Conservation (phyloP, 2,888 invertebrate species). For the Seira ritae region DNA sequence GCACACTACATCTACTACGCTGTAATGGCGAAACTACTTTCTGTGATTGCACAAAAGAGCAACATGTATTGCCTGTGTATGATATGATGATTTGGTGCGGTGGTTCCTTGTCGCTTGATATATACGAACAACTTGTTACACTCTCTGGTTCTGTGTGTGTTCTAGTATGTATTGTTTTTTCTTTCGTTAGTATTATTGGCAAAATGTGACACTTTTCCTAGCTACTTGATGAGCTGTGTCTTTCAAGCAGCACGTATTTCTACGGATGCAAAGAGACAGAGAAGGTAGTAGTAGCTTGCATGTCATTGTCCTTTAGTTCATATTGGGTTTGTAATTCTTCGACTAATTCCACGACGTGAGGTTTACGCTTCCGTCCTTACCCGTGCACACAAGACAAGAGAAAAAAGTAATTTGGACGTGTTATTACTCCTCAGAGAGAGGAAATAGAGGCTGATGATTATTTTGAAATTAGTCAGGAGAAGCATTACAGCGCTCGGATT, state of each 20-base stretch:
- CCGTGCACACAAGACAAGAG: background rate
- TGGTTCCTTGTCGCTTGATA: no score
- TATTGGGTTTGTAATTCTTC: background rate
- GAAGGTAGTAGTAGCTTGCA: conserved; percentile 16
- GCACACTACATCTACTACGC: conserved; percentile 13
- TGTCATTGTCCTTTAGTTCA: conserved; percentile 53
- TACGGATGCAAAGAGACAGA: conserved; percentile 2
- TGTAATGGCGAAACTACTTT: conserved; percentile 30
- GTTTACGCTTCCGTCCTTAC: background rate
- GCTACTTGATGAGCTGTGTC: conserved; percentile 53
- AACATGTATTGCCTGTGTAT: background rate
- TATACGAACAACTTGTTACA: conserved; percentile 32
- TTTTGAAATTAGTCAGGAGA: conserved; percentile 5
- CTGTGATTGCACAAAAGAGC: conserved; percentile 2
- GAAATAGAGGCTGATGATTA: conserved; percentile 3
- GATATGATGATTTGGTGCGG: background rate
- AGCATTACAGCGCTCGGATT: background rate
- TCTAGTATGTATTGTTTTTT: background rate
- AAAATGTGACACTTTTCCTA: conserved; percentile 1
- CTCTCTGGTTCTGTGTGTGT: background rate
- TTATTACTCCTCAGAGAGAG: conserved; percentile 8
- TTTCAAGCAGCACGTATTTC: conserved; percentile 43
- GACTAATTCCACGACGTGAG: background rate
- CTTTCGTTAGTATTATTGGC: background rate
- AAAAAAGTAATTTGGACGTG: conserved; percentile 2